Conservation (phyloP, 1,140 invertebrate genomes). For the Antheraea pernyi region DNA sequence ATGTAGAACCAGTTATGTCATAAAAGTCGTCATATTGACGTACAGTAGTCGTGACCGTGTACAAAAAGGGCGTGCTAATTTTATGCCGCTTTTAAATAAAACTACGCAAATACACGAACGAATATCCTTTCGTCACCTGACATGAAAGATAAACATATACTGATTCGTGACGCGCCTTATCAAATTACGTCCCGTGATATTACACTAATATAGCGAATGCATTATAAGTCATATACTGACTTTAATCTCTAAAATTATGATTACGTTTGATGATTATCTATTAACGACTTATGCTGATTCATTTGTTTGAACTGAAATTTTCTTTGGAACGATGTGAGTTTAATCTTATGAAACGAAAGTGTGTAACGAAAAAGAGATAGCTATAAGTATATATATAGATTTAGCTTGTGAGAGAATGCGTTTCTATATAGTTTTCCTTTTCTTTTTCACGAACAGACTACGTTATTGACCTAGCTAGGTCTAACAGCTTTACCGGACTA, state of each 20-base stretch:
- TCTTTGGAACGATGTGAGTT: too few relatives aligned
- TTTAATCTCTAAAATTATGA: neutral
- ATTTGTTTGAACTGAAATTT: neutral
- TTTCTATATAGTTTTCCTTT: too few relatives aligned
- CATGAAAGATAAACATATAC: neutral
- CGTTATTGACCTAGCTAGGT: too few relatives aligned
- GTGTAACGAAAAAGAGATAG: too few relatives aligned
- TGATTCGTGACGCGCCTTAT: neutral
- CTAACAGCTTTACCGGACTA: too few relatives aligned
- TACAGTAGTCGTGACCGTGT: conserved; percentile 29
- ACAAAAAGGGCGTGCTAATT: conserved; percentile 35
- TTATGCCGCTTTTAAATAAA: conserved; percentile 34
- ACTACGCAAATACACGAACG: conserved; percentile 29
- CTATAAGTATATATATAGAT: too few relatives aligned
- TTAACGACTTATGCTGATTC: neutral
- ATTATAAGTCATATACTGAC: neutral
- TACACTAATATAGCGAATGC: neutral
- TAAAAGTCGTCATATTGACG: conserved; percentile 20
- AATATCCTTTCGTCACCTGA: conserved; percentile 26
- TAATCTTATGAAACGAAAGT: too few relatives aligned
- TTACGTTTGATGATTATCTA: neutral
- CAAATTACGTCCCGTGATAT: neutral
- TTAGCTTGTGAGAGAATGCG: too few relatives aligned
- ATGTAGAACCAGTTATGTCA: neutral
- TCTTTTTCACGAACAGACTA: too few relatives aligned